Evolutionary conservation across 1,140 invertebrate genomes (phyloP), one percentile per base, ranked within the genome.

Genomic region (Nylanderia fulva): DNA sequence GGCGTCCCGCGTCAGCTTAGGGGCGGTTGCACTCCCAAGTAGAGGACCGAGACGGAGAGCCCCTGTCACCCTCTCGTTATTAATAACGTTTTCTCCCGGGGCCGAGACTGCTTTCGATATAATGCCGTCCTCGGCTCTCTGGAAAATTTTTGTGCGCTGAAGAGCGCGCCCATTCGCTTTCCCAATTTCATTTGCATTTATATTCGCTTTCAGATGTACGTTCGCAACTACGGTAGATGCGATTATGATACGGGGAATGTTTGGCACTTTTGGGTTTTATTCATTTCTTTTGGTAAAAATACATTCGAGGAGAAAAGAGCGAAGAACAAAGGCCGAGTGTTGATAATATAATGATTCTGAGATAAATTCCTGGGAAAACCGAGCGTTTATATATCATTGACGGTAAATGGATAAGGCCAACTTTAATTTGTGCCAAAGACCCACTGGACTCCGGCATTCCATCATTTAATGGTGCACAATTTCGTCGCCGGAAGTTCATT

Each of bases 11-110:
- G 76, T 75, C 82, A 84, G 33, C 77, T 86, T 84, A 66, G 76
- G 85, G 85, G 83, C 77, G 76, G 69, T 79, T 86, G 54, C 69
- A 64, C 39, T 74, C 86, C 45, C 76, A 76, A 86, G 72, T 42
- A 21, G 58, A 72, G 68, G 68, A 72, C 39, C 29, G 64, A 86
- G 79, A 64, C 54, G 24, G 42, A 21, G 9, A 21, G 9, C 58
- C 9, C 56, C 83, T 86, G 86, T 90, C 91, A 86, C 90, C 85
- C 91, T 89, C 85, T 84, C 54, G 68, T 92, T 90, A 87, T 91
- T 92, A 91, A 91, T 91, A 92, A 91, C 82, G 75, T 45, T 74
- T 85, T 64, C 83, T 86, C 80, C 69, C 21, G 52, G 42, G 52
- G 29, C 60, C 36, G 27, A 15, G 42, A 18, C 21, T 8, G 7